phyloP scores from a whole-genome alignment of 1,140 invertebrate genomes.

The Ceratoteleas bidentatus region DNA sequence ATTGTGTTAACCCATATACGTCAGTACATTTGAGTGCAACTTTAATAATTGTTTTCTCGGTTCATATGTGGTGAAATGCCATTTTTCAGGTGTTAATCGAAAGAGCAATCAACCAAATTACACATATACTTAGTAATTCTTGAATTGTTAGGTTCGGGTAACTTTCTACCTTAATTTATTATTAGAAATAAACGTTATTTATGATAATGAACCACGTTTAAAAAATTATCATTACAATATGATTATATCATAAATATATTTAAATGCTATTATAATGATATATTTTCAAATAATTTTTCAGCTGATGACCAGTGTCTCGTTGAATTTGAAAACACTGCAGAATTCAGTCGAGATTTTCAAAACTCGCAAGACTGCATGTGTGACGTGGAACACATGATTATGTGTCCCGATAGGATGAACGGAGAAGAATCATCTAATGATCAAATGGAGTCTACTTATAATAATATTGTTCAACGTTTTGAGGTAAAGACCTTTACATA shows the following conservation, averaged over 20 bases:
- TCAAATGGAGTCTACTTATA: constrained; percentile 79
- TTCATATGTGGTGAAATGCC: too few relatives aligned
- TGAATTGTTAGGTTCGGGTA: too few relatives aligned
- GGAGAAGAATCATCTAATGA: constrained; percentile 45
- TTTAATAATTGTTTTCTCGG: too few relatives aligned
- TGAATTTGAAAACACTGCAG: constrained; percentile 97
- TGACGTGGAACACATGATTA: constrained; percentile 99
- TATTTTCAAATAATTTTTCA: constrained; percentile 59
- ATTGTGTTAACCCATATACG: too few relatives aligned
- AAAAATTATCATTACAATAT: too few relatives aligned
- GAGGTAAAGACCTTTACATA: constrained; percentile 75
- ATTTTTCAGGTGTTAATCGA: too few relatives aligned
- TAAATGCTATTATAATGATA: not conserved
- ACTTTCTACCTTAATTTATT: too few relatives aligned
- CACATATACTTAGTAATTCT: too few relatives aligned
- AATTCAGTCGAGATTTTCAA: constrained; percentile 97
- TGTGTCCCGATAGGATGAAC: constrained; percentile 85
- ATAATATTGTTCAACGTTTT: constrained; percentile 83
- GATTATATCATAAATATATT: not conserved
- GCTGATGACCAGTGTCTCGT: constrained; percentile 94
- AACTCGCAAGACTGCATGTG: constrained; percentile 97
- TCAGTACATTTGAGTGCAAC: too few relatives aligned
- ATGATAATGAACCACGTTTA: too few relatives aligned
- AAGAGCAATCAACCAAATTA: too few relatives aligned
- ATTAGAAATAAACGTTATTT: too few relatives aligned